Evolutionary conservation across 1,140 invertebrate species (phyloP).

Genomic region (Drosophila tsacasi): DNA sequence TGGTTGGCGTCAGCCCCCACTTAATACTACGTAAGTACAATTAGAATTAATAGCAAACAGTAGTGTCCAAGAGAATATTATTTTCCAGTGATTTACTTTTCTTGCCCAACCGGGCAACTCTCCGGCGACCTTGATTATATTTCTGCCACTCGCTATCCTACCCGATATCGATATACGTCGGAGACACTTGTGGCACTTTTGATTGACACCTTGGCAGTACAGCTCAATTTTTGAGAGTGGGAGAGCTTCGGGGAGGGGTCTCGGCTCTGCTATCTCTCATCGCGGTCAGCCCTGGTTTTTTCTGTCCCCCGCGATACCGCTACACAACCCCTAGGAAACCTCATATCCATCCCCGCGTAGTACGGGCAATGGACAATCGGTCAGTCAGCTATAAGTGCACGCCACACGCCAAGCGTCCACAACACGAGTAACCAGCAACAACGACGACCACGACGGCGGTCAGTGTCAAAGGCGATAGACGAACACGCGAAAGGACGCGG

Average conservation of each 20-base stretch:
- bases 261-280: slow-evolving; percentile 16
- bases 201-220: slow-evolving; percentile 47
- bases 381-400: slow-evolving; percentile 51
- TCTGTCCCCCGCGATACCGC: background rate
- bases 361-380: slow-evolving; percentile 44
- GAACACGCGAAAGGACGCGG: slow-evolving; percentile 34
- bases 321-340: background rate
- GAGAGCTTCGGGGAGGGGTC: slow-evolving; percentile 9
- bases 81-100: slow-evolving; percentile 2
- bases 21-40: background rate
- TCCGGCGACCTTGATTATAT: slow-evolving; percentile 26
- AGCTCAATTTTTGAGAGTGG: slow-evolving; percentile 41
- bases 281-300: slow-evolving; percentile 29
- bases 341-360: background rate
- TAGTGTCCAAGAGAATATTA: too few relatives aligned
- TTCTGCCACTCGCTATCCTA: slow-evolving; percentile 34
- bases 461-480: slow-evolving; percentile 65
- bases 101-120: slow-evolving; percentile 1
- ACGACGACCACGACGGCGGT: slow-evolving; percentile 46
- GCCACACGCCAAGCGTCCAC: slow-evolving; percentile 31
- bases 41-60: background rate
- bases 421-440: slow-evolving; percentile 16
- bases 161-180: slow-evolving; percentile 33
- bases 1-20: background rate
- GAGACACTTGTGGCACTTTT: slow-evolving; percentile 56